phyloP scores from a whole-genome alignment of 2,888 invertebrate genomes.

The Chloromyia formosa region DNA sequence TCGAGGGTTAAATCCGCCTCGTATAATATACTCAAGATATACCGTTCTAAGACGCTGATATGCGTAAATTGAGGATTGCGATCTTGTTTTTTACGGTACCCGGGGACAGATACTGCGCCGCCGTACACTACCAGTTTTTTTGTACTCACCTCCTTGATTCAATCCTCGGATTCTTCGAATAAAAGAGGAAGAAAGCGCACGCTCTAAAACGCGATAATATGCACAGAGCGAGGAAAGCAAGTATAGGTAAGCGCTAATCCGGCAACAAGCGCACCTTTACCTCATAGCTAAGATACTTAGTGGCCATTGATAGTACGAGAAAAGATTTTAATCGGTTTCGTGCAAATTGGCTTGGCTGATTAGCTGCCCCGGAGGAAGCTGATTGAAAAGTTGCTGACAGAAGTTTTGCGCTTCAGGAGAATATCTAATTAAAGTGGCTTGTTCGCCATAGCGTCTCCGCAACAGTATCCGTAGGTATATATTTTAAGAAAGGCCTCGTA shows the following conservation, averaged over 20 bases:
- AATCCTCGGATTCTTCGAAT: background rate
- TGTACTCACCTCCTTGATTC: background rate
- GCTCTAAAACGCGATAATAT: background rate
- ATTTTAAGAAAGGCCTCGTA: no score
- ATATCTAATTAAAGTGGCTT: slow-evolving; percentile 42
- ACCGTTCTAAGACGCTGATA: slow-evolving; percentile 38
- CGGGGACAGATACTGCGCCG: background rate
- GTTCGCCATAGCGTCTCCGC: slow-evolving; percentile 24
- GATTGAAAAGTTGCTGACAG: slow-evolving; percentile 44
- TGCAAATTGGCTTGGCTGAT: slow-evolving; percentile 43
- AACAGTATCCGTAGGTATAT: no score
- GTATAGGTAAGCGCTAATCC: slow-evolving; percentile 30
- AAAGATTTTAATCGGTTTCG: slow-evolving; percentile 44
- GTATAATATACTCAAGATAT: background rate
- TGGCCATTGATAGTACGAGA: slow-evolving; percentile 38
- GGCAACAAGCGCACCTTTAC: slow-evolving; percentile 40
- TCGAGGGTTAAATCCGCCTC: slow-evolving; percentile 11
- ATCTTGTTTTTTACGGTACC: slow-evolving; percentile 36
- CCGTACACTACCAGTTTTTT: slow-evolving; percentile 40
- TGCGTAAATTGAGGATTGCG: slow-evolving; percentile 42
- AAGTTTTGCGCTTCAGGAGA: slow-evolving; percentile 39
- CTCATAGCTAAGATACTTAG: slow-evolving; percentile 39
- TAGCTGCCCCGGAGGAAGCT: slow-evolving; percentile 20
- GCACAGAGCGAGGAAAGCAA: no score
- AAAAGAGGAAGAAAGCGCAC: background rate